These are phyloP conservation scores for Azorinus chamasolen DNA, from an alignment of 2,888 invertebrate species.

Conservation along the genomic window DNA sequence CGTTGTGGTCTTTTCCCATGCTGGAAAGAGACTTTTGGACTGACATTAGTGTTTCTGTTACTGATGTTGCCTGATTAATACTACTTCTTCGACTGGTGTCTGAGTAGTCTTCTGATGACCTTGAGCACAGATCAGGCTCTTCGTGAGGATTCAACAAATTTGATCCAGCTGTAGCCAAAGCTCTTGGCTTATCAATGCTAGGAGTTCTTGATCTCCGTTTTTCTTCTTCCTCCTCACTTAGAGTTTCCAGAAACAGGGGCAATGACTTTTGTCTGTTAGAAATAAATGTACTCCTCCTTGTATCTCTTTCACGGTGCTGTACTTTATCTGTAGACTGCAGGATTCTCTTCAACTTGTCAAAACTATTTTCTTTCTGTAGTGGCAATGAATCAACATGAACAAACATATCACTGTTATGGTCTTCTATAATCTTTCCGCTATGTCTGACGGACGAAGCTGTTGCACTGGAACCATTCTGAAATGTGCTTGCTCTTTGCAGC, in stretches of 20 bases:
- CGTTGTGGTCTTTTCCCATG: neutral
- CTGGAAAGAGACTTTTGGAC: constrained; percentile 9
- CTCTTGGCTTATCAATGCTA: constrained; percentile 28
- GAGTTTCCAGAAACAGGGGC: constrained; percentile 78
- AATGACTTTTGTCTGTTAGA: constrained; percentile 76
- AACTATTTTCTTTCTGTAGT: constrained; percentile 54
- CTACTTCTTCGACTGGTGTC: constrained; percentile 27
- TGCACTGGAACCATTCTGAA: too few species aligned
- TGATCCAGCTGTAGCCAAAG: neutral
- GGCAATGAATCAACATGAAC: constrained; percentile 34
- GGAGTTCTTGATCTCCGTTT: constrained; percentile 44
- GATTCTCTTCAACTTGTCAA: constrained; percentile 57
- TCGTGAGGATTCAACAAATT: constrained; percentile 43
- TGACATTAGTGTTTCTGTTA: constrained; percentile 3
- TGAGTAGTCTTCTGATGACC: constrained; percentile 24
- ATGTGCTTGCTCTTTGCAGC: too few species aligned
- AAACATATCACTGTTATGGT: neutral
- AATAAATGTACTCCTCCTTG: constrained; percentile 65
- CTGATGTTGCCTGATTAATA: neutral
- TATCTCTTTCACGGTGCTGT: constrained; percentile 30
- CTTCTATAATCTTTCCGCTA: too few species aligned
- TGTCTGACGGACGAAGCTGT: too few species aligned
- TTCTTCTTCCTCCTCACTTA: constrained; percentile 79
- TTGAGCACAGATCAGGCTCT: constrained; percentile 33
- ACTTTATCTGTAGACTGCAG: constrained; percentile 32